Conservation (phyloP, 2,888 invertebrate genomes). For the Dorcus hopei region DNA sequence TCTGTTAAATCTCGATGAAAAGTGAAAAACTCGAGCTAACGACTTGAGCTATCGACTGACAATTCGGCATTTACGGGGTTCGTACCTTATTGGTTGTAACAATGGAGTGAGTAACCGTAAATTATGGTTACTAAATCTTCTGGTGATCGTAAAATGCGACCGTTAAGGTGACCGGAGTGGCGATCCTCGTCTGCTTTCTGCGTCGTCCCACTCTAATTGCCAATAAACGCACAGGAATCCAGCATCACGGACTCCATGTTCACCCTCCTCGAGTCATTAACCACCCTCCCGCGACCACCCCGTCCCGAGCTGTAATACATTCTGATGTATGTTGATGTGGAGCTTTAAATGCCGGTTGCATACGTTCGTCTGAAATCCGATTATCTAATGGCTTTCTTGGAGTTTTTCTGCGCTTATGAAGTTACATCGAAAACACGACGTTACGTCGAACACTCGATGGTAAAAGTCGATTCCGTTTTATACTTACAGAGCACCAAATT, state of each 20-base stretch:
- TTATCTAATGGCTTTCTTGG: conserved; percentile 26
- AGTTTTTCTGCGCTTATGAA: conserved; percentile 20
- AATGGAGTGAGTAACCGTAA: background rate
- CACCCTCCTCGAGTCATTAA: conserved; percentile 23
- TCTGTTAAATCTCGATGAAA: background rate
- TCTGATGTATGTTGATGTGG: conserved; percentile 27
- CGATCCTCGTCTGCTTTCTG: background rate
- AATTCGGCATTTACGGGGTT: background rate
- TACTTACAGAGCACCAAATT: too few relatives aligned
- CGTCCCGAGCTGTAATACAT: conserved; percentile 23
- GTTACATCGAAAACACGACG: too few relatives aligned
- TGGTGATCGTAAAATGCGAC: background rate
- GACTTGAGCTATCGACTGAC: conserved; percentile 1
- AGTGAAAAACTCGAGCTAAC: background rate
- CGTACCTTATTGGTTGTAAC: background rate
- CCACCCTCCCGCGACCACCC: conserved; percentile 14
- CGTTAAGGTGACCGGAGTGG: background rate
- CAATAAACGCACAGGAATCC: conserved; percentile 22
- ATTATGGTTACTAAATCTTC: conserved; percentile 3
- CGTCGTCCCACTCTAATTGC: conserved; percentile 18
- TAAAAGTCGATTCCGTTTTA: too few relatives aligned
- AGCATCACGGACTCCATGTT: conserved; percentile 14
- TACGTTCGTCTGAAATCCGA: conserved; percentile 21
- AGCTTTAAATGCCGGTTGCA: conserved; percentile 24
- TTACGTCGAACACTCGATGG: too few relatives aligned